Evolutionary conservation across 1,140 invertebrate genomes (phyloP), one percentile per base, ranked within the genome.

Genomic region (Pachyrhynchus sulphureomaculatus): DNA sequence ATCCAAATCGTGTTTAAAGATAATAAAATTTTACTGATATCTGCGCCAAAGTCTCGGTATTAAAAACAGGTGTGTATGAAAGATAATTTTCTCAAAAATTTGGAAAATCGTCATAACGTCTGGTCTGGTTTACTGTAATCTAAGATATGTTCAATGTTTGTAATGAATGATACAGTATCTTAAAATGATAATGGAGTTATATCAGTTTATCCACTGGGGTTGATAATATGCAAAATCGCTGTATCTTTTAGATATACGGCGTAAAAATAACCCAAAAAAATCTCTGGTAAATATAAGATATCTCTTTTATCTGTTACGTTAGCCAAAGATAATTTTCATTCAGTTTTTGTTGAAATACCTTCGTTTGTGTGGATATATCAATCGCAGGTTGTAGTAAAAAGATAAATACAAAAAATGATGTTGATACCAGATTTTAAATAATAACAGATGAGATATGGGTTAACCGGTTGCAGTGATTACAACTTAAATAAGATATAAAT

Each of bases 241-340:
- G 20, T 51, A 51, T 51, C 26, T 49, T 36, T 26, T 33, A 13
- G 53, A 56, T 45, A 37, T 15, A 48, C 47, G 33, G 33, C 42
- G 21, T 13, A 26, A 58, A 37, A 58, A 58, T 33, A 58, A 58
- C 42, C n/a, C 36, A 58, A 29, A 58, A 42, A 58, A 48, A 47
- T 48, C 44, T 58, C 55, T 58, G 55, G 55, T 58, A 58, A 58
- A 58, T 58, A 58, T 48, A 49, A 58, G 55, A 58, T 58, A 58
- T 58, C 42, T 39, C 42, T 48, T 58, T 58, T 56, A 56, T 56
- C 54, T 56, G 41, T 56, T 56, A 47, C 54, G 54, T 47, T 56
- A 41, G 54, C 54, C 54, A 24, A 32, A 56, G 39, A 56, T 56
- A 56, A 56, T 33, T 45, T 34, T 34, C 54, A 45, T 44, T 45